These are phyloP conservation scores for Heliconius eleuchia DNA, from an alignment of 1,140 invertebrate genomes.

Conservation along the genomic window DNA sequence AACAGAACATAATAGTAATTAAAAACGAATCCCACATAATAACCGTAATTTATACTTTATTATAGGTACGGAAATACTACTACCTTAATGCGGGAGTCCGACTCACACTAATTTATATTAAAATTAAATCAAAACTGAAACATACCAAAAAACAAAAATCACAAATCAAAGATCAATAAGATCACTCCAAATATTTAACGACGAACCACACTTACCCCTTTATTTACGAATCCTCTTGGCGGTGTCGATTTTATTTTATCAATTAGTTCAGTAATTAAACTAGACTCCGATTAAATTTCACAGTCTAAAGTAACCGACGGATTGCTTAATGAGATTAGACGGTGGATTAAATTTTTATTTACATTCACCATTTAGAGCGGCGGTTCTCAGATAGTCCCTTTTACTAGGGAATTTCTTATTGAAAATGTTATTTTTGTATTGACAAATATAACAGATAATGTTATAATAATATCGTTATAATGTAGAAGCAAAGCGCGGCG, in stretches of 20 bases:
- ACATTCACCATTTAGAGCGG: background rate
- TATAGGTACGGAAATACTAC: too few relatives aligned
- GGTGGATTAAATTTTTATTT: constrained; percentile 14
- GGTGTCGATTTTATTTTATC: constrained; percentile 44
- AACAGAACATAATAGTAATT: too few relatives aligned
- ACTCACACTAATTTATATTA: too few relatives aligned
- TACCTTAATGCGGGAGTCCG: too few relatives aligned
- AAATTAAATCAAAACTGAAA: background rate
- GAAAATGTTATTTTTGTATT: background rate
- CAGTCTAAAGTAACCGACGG: constrained; percentile 16
- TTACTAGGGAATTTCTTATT: background rate
- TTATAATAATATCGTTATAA: too few relatives aligned
- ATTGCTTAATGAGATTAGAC: constrained; percentile 27
- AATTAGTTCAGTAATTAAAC: constrained; percentile 54
- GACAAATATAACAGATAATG: background rate
- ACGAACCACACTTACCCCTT: constrained; percentile 22
- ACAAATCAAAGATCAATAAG: constrained; percentile 1
- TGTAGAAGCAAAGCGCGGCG: too few relatives aligned
- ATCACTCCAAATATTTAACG: constrained; percentile 1
- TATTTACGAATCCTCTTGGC: constrained; percentile 28
- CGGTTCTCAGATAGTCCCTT: background rate
- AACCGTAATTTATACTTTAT: too few relatives aligned
- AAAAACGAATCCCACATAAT: too few relatives aligned
- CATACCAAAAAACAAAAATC: background rate
- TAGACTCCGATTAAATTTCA: constrained; percentile 30